Base-by-base conservation (phyloP, 2,888 invertebrate genomes). In the Nomada ruficornis region DNA sequence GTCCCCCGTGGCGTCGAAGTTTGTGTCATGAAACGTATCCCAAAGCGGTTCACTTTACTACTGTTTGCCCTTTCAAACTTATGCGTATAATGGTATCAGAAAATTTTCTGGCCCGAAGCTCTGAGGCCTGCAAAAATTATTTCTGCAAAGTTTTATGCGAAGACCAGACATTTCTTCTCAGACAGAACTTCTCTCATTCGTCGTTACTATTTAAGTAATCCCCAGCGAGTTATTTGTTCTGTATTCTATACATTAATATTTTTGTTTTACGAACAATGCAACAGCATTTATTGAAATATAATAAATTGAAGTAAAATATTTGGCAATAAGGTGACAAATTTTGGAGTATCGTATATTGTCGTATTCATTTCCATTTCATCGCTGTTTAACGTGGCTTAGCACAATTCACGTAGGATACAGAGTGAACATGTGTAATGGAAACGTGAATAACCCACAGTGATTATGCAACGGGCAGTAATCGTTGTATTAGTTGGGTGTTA, bases 11-110 rank as follows among this genome's bases (percentile, higher is more conserved):
- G 62, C 67, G 47, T 70, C 20, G 50, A 71, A 80, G 67, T 78
- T 80, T 67, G 55, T 20, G 55, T 55, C 44, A 60, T 60, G 65
- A 80, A 78, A 67, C 55, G 62, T 70, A 80, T 65, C 77, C 71
- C 71, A 54, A 57, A 62, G 62, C 50, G 67, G 52, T 44, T 60
- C 62, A 42, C 71, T 80, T 67, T 62, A 29, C 55, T 64, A 50
- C 50, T 18, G 59, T 67, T 78, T 63, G 20, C 44, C 26, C 7
- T 55, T 63, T n/a, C 42, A 68, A 77, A 80, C 50, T 70, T 57
- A 0, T 18, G 54, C 20, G 29, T 63, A 18, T 23, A 67, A 72
- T n/a, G 50, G 23, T 13, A 44, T 52, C 20, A 52, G 18, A 54
- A 60, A 68, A 36, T 73, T 73, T 42, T 15, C 10, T 20, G 47